Percentiles rank a stretch among this genome's conserved stretches.
Evolutionary conservation across 2,113 vertebrate species (phyloP).

Genomic region (Dicaeum eximium): DNA sequence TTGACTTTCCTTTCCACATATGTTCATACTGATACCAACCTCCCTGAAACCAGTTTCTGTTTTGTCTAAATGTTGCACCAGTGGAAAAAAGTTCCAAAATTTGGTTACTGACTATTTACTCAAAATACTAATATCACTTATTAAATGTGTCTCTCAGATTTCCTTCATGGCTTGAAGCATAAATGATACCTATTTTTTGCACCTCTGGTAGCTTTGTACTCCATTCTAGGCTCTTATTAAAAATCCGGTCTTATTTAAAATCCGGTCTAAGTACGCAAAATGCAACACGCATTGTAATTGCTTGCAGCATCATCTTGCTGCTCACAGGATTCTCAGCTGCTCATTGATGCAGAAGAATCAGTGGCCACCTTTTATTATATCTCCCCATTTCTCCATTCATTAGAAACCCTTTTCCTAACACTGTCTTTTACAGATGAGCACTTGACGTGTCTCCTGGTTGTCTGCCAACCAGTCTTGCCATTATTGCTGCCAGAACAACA

Average conservation of each 20-base stretch:
- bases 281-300: rapidly evolving
- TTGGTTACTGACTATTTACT: neutral
- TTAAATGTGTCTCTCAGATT: neutral
- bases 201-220: neutral
- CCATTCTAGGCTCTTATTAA: neutral
- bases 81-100: neutral
- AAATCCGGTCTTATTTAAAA: too few species aligned
- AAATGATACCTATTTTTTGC: neutral
- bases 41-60: neutral
- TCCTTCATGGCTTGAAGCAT: neutral
- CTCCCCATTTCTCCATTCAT: neutral
- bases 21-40: neutral
- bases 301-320: neutral
- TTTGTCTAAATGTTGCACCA: neutral
- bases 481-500: neutral
- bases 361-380: neutral
- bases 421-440: neutral
- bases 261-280: too few species aligned
- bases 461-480: neutral
- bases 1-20: neutral
- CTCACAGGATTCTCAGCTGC: neutral
- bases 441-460: neutral
- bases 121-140: neutral
- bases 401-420: neutral
- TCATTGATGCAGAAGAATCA: neutral